Base-by-base conservation (phyloP, 2,113 vertebrate species). In the Scomber scombrus region DNA sequence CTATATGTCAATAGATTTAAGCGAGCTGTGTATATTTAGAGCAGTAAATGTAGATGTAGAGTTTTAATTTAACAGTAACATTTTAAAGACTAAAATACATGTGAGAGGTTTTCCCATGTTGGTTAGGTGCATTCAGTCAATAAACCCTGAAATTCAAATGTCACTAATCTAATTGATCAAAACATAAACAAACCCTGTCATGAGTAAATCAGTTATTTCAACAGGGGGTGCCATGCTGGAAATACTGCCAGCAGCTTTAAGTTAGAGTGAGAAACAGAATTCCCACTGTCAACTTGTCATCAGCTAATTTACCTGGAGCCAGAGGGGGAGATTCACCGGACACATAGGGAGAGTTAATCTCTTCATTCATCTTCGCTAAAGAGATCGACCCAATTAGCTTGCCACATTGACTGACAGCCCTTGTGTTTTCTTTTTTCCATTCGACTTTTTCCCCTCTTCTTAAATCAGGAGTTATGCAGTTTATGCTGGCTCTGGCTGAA, bases 331-430 rank as follows among this genome's bases (percentile, higher is more conserved):
- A 91, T 88, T 91, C 75, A 84, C 77, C 85, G 79, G 85, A 90
- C 88, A 89, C 90, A 89, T 70, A 85, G 73, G 77, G 85, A 86
- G 86, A 86, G 85, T 88, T 92, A 85, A 93, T 93, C 91, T 93
- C 85, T 92, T 86, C 88, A 90, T 93, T 94, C 89, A 91, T 92
- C 88, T 90, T 82, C 56, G 45, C 88, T 93, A 91, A 93, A 92
- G 82, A 90, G 85, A 93, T 91, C 78, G 87, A 92, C 89, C 90
- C 88, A 93, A 92, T 94, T 90, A 93, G 88, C 86, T 91, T 70
- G 14, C 78, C 73, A 75, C 82, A 80, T 78, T 90, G 89, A 92
- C 86, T 88, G 91, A 79, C 90, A 91, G 85, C 71, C 47, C 78
- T 75, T 87, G 84, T 89, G 81, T 84, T 87, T 88, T 83, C 81